Evolutionary conservation across 2,888 invertebrate genomes (phyloP), one percentile per base, ranked within the genome.

Genomic region (Drosophila subquinaria): DNA sequence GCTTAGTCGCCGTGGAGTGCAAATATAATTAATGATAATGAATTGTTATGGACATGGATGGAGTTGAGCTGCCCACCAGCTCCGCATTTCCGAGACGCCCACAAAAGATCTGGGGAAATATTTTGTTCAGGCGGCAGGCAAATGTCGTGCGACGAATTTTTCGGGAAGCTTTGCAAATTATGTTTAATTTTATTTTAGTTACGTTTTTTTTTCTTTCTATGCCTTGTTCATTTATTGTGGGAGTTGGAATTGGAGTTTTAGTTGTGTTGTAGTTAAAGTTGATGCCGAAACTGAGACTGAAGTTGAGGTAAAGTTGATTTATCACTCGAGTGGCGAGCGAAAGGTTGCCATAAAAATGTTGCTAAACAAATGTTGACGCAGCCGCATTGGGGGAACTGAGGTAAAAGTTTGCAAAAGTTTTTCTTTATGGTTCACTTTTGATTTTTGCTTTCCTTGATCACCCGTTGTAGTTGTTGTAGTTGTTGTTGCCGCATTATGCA

Each of bases 11-110:
- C 57, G 52, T 64, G 57, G 78, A 83, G 90, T 86, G 82, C 87
- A 89, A 87, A 81, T 81, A 79, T 79, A 87, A 87, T 90, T 90
- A 89, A 90, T 88, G 90, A 89, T 82, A 88, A 89, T 81, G 90
- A 89, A 88, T 89, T 88, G 87, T 78, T 87, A 79, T 88, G 88
- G 69, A 55, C 69, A 64, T 53, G 59, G 64, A 56, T 23, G 33
- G 52, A 75, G 63, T 40, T 56, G 42, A 51, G 67, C 52, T 70
- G 76, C 38, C 63, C 72, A 70, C 64, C 60, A 78, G 73, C 61
- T 73, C 66, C 33, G 66, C 69, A 68, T 65, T 61, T 47, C 60
- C 60, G 33, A 57, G 48, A 59, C 65, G 76, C 77, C 77, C 61
- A 63, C 76, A 51, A 56, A 13, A 62, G 42, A 62, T 23, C 20